Base-by-base conservation (phyloP, 2,113 vertebrate genomes). In the Triplophysa tibetana region DNA sequence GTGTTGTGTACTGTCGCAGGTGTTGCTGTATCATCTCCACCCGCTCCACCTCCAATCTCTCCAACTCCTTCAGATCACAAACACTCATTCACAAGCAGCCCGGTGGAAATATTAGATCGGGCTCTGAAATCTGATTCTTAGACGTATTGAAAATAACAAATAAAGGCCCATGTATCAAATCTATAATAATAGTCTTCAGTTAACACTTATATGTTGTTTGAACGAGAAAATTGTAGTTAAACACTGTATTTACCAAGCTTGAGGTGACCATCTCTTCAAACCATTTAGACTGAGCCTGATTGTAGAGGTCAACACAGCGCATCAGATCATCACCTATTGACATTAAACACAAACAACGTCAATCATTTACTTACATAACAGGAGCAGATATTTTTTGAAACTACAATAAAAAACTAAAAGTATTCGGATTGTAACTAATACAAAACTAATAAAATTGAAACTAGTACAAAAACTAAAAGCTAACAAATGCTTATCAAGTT, bases 241-340 rank as follows among this genome's bases (percentile, higher is more conserved):
- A 24, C 8, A 21, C 26, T 29, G 67, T 52, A 60, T 8, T 77
- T 87, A 99, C 98, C 95, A 99, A 87, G 41, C 95, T 96, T 80
- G 95, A 96, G 38, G 98, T 99, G 80, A 99, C 96, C 97, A 99
- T 98, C 80, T 99, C 98, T 84, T 99, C 98, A 89, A 99, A 99
- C 98, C 98, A 99, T 85, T 99, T 97, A 81, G 93, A 99, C 87
- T 99, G 98, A 67, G 95, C 94, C 87, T 98, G 98, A 80, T 99
- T 99, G 92, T 99, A 99, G 58, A 99, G 94, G 81, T 99, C 98
- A 86, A 99, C 94, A 0, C 96, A 98, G 72, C 96, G 95, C 96
- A 98, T 99, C 78, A 99, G 92, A 85, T 99, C 97, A 62, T 99
- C 98, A 26, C 98, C 98, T 99, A 83, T 1, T 82, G 81, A 45